These are phyloP conservation scores for Carabus problematicus DNA, from an alignment of 2,888 invertebrate species.

Conservation along the genomic window DNA sequence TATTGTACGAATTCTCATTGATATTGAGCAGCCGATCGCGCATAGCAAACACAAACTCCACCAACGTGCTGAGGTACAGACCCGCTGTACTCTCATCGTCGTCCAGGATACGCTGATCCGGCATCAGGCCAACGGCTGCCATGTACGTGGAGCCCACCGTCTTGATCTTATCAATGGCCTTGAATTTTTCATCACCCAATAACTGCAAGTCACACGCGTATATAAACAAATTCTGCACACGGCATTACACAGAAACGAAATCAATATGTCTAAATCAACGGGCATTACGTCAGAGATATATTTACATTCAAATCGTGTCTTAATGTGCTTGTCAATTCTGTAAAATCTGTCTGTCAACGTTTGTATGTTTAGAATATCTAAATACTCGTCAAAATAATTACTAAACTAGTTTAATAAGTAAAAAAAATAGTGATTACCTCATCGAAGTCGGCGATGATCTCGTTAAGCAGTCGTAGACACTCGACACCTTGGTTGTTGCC, in stretches of 20 bases:
- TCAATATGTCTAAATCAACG: no score
- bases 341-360: not conserved
- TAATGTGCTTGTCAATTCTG: no score
- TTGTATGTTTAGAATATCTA: not conserved
- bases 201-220: conserved; percentile 62
- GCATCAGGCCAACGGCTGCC: conserved; percentile 90
- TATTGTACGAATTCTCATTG: conserved; percentile 92
- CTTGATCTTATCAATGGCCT: conserved; percentile 91
- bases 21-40: conserved; percentile 83
- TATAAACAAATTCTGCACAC: no score
- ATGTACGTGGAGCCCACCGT: conserved; percentile 93
- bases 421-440: conserved; percentile 71
- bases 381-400: no score
- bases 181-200: conserved; percentile 83
- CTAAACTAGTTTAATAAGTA: no score
- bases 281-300: no score
- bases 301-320: no score
- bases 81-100: conserved; percentile 72
- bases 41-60: conserved; percentile 91
- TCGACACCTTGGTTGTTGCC: conserved; percentile 92
- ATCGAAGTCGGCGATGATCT: conserved; percentile 94
- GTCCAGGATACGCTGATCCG: conserved; percentile 75
- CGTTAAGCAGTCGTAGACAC: conserved; percentile 85
- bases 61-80: conserved; percentile 77
- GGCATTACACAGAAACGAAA: no score